A percentile compares a stretch with the other conserved stretches of the same genome.
phyloP scores from a whole-genome alignment of 2,113 vertebrate species.

The Dicrurus megarhynchus region DNA sequence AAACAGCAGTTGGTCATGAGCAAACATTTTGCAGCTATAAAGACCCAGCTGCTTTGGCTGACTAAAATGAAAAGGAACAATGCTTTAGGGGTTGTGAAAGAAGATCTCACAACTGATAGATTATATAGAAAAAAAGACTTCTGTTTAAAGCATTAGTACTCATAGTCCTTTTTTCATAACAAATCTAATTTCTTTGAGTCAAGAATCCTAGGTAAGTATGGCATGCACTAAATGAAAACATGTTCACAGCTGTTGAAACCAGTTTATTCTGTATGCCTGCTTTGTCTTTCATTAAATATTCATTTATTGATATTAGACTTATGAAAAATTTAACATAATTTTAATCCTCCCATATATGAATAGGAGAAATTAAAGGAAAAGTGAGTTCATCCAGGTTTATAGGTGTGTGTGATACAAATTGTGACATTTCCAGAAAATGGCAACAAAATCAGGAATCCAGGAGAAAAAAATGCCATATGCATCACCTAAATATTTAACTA shows the following conservation, averaged over 20 bases:
- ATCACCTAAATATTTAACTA: slow-evolving; percentile 44
- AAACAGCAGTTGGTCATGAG: slow-evolving; percentile 24
- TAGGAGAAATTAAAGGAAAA: slow-evolving; percentile 23
- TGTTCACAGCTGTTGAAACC: slow-evolving; percentile 1
- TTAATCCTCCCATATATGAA: slow-evolving; percentile 15
- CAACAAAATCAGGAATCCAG: neutral
- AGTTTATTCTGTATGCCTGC: slow-evolving; percentile 19
- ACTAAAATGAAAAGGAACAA: slow-evolving; percentile 39
- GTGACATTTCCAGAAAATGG: neutral
- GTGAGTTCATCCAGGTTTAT: neutral
- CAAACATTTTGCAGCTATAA: slow-evolving; percentile 42
- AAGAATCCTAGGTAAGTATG: neutral
- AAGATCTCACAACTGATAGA: neutral
- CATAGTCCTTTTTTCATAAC: neutral
- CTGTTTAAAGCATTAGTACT: neutral
- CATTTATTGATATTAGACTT: slow-evolving; percentile 53
- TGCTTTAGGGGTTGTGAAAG: slow-evolving; percentile 1
- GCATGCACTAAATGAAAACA: neutral
- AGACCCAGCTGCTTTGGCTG: slow-evolving; percentile 51
- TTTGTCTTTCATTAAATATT: slow-evolving; percentile 53
- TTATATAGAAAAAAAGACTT: neutral
- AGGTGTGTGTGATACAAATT: neutral
- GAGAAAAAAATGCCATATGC: neutral
- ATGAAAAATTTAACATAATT: slow-evolving; percentile 53
- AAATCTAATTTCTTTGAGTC: neutral